Base-by-base conservation (phyloP, 2,113 vertebrate species). In the Amia ocellicauda region DNA sequence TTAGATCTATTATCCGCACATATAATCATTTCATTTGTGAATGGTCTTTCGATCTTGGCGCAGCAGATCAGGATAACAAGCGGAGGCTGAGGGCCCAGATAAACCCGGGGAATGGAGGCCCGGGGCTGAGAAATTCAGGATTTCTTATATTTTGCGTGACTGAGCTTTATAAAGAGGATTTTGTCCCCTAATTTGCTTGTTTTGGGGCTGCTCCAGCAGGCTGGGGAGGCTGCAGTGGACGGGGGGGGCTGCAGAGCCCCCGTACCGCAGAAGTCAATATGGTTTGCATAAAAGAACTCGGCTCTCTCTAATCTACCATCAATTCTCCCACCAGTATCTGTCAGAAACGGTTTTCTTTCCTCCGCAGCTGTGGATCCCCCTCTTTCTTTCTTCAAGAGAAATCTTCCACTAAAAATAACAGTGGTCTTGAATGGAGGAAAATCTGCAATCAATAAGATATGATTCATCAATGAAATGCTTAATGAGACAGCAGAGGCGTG, bases 111-210 rank as follows among this genome's bases (percentile, higher is more conserved):
- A n/a, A n/a, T n/a, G n/a, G n/a, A n/a, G n/a, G n/a, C n/a, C n/a
- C n/a, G n/a, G n/a, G n/a, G n/a, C n/a, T n/a, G n/a, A n/a, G n/a
- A n/a, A n/a, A 24, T 55, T 55, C 27, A 17, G 51, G 62, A 63
- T 67, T 80, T 73, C 50, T 56, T 56, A 66, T 69, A 69, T 75
- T 81, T 75, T 70, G 74, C 72, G 71, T 86, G 78, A 83, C 78
- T 76, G 69, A 74, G 68, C 62, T 83, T 80, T 80, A 78, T 84
- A 75, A 70, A 85, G 84, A 86, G 73, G 60, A 77, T 76, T 74
- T 78, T 27, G 26, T 63, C 68, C 66, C 53, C 79, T 81, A 80
- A 80, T 83, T 80, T 84, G 72, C 76, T 85, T 86, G 73, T 67
- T 73, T 84, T 88, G 82, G 80, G 72, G 24, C 45, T 0, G 24